Evolutionary conservation across 1,140 invertebrate genomes (phyloP), one percentile per base, ranked within the genome.

Genomic region (Ptiloglossa arizonensis): DNA sequence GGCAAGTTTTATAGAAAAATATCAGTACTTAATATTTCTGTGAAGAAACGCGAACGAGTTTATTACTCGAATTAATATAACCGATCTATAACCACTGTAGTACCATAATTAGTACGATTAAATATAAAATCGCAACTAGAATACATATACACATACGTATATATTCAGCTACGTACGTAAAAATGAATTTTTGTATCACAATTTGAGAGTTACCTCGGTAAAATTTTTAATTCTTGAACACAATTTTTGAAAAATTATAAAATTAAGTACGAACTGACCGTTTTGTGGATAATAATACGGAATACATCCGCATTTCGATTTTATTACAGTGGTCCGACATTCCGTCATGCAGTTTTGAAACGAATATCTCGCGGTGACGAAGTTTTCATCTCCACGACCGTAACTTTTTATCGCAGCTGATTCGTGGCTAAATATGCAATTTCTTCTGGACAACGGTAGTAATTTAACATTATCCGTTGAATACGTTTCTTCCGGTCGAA

Each of bases 271-370:
- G 24, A 67, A 81, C 81, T 83, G 87, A 94, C 94, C 93, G 87
- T 93, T 93, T 63, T 92, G 90, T 0, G 92, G 92, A 24, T 93
- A 93, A 82, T 92, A 94, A 78, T 93, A 93, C 0, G 95, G 95
- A 1, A 95, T 85, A 83, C 95, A 96, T 19, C 93, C 91, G 80
- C 95, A 96, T 1, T 84, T 82, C 2, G 87, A 71, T 2, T 89
- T 86, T 1, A 93, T 90, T 19, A 93, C 88, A 9, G 87, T 84
- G 17, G 93, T 88, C 24, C 94, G 91, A 80, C 94, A 94, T 67
- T 94, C 93, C 0, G 92, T 90, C 90, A 95, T 91, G 83, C 95
- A 96, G 82, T 96, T 96, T 67, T 94, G 92, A 74, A 94, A 95
- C 0, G 94, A 94, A 68, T 95, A 95, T 1, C 90, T 89, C 0